Evolutionary conservation across 1,140 invertebrate genomes (phyloP).

Genomic region (Stenopsyche tienmushanensis): DNA sequence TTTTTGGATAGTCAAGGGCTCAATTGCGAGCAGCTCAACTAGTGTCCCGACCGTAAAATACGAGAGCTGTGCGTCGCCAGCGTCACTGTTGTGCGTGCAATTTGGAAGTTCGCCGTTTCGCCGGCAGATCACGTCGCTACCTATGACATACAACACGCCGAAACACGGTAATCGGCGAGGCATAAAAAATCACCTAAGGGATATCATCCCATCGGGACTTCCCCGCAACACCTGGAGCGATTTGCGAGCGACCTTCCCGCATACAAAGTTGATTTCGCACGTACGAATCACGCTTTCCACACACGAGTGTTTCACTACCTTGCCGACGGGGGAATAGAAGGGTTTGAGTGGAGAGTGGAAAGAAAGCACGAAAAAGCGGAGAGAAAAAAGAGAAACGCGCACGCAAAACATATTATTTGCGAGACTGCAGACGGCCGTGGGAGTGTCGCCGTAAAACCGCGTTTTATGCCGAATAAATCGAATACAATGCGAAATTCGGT

Average conservation of each 20-base stretch:
- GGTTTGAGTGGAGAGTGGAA: neutral
- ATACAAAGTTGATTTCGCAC: conserved; percentile 32
- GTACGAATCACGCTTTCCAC: conserved; percentile 31
- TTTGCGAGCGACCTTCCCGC: conserved; percentile 15
- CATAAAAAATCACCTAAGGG: conserved; percentile 32
- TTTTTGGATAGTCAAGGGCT: no score
- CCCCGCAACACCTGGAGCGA: conserved; percentile 23
- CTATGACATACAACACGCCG: conserved; percentile 13
- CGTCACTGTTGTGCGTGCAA: no score
- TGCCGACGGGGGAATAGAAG: neutral
- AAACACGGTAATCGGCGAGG: conserved; percentile 19
- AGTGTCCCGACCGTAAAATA: no score
- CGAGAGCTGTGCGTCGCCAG: no score
- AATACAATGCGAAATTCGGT: conserved; percentile 27
- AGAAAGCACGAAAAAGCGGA: neutral
- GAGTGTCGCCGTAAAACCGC: conserved; percentile 21
- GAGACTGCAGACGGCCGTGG: conserved; percentile 7
- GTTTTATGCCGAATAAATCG: conserved; percentile 26
- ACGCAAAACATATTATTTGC: conserved; percentile 26
- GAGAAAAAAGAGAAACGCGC: conserved; percentile 13
- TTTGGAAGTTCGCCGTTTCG: neutral
- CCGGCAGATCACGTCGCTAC: conserved; percentile 6
- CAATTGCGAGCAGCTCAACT: no score
- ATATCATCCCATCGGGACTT: conserved; percentile 8
- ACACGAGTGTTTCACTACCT: conserved; percentile 23